phyloP scores from a whole-genome alignment of 2,113 vertebrate genomes.

The Colossoma macropomum region DNA sequence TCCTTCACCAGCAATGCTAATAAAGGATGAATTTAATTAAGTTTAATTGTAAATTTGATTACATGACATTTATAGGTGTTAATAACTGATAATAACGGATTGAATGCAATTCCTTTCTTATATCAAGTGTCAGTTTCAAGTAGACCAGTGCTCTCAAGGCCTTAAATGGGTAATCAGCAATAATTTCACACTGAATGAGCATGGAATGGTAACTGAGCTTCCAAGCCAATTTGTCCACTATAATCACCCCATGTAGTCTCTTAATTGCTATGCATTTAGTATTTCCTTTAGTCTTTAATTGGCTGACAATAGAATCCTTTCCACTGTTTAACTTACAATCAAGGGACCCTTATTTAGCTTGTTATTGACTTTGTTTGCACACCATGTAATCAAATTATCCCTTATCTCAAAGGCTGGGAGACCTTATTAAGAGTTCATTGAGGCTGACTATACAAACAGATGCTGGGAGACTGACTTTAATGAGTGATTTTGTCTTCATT shows the following conservation, averaged over 20 bases:
- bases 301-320: constrained; percentile 46
- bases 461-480: constrained; percentile 5
- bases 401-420: neutral
- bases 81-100: neutral
- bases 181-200: constrained; percentile 55
- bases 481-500: neutral
- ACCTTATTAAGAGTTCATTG: neutral
- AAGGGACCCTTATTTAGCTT: constrained; percentile 40
- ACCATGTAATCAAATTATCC: constrained; percentile 32
- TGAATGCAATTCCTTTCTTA: neutral
- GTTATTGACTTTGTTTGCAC: constrained; percentile 32
- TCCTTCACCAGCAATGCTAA: neutral
- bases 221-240: constrained; percentile 43
- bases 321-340: constrained; percentile 14
- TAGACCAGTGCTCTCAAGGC: constrained; percentile 11
- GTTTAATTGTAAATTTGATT: neutral
- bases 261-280: constrained; percentile 39
- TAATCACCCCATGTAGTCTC: constrained; percentile 43
- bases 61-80: neutral
- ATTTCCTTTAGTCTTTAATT: constrained; percentile 48
- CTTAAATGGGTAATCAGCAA: constrained; percentile 48
- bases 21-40: neutral
- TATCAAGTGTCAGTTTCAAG: constrained; percentile 14
- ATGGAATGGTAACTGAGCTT: constrained; percentile 33
- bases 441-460: neutral